Evolutionary conservation across 1,140 invertebrate species (phyloP).

Genomic region (Cydia amplana): DNA sequence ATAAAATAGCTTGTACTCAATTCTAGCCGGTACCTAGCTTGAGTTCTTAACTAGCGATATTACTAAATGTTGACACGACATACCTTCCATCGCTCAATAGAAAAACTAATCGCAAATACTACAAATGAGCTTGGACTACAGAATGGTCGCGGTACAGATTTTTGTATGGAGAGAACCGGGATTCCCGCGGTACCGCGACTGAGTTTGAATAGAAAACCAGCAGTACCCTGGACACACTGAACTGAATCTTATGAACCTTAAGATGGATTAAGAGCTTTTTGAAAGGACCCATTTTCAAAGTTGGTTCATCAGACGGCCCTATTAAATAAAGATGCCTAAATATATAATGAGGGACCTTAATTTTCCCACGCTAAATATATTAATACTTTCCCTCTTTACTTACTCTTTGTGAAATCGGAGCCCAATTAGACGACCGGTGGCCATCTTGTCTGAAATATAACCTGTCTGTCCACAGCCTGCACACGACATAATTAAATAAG

Average conservation of each 20-base stretch:
- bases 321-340: constrained; percentile 1
- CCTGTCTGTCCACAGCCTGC: constrained; percentile 41
- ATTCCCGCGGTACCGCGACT: too few relatives aligned
- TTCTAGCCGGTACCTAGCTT: background rate
- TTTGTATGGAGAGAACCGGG: too few relatives aligned
- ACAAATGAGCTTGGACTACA: too few relatives aligned
- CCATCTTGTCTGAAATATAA: constrained; percentile 60
- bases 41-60: background rate
- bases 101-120: too few relatives aligned
- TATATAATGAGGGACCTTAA: constrained; percentile 4
- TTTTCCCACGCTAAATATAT: constrained; percentile 27
- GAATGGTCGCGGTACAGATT: too few relatives aligned
- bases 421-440: constrained; percentile 59
- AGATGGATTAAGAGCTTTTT: background rate
- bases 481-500: constrained; percentile 56
- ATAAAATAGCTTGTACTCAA: background rate
- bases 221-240: too few relatives aligned
- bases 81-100: too few relatives aligned
- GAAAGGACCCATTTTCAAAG: background rate
- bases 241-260: too few relatives aligned
- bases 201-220: too few relatives aligned
- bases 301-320: background rate
- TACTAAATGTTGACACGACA: background rate
- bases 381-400: too few relatives aligned
- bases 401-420: constrained; percentile 45